These are phyloP conservation scores for Leguminivora glycinivorella DNA, from an alignment of 1,140 invertebrate species.

Conservation along the genomic window DNA sequence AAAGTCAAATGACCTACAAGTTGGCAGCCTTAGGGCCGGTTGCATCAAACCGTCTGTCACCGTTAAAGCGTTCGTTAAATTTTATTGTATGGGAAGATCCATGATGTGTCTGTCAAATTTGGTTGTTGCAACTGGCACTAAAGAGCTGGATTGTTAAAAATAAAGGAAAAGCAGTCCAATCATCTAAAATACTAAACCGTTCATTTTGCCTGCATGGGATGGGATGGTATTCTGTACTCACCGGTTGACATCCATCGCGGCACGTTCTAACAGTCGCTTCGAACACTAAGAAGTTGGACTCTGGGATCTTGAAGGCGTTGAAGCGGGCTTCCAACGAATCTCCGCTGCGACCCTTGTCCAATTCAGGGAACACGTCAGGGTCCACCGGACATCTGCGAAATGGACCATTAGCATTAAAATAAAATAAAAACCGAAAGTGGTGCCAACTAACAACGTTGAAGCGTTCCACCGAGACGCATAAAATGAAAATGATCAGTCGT, in stretches of 20 bases:
- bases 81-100: too few species aligned
- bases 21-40: too few species aligned
- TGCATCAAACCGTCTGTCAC: too few species aligned
- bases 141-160: neutral
- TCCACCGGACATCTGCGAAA: conserved; percentile 90
- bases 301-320: conserved; percentile 96
- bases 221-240: conserved; percentile 52
- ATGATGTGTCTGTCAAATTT: too few species aligned
- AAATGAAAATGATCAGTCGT: too few species aligned
- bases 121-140: too few species aligned
- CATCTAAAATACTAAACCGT: conserved; percentile 12
- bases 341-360: conserved; percentile 90
- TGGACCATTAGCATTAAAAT: conserved; percentile 30
- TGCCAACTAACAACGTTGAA: too few species aligned
- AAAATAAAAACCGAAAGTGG: too few species aligned
- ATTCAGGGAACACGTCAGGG: conserved; percentile 93
- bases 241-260: conserved; percentile 92
- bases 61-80: too few species aligned
- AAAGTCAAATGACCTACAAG: too few species aligned
- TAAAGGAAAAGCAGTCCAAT: neutral
- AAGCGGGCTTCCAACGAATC: conserved; percentile 94
- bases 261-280: conserved; percentile 95
- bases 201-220: conserved; percentile 20
- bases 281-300: conserved; percentile 96
- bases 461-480: too few species aligned